phyloP scores from a whole-genome alignment of 2,113 vertebrate genomes.

The Lonchura striata region DNA sequence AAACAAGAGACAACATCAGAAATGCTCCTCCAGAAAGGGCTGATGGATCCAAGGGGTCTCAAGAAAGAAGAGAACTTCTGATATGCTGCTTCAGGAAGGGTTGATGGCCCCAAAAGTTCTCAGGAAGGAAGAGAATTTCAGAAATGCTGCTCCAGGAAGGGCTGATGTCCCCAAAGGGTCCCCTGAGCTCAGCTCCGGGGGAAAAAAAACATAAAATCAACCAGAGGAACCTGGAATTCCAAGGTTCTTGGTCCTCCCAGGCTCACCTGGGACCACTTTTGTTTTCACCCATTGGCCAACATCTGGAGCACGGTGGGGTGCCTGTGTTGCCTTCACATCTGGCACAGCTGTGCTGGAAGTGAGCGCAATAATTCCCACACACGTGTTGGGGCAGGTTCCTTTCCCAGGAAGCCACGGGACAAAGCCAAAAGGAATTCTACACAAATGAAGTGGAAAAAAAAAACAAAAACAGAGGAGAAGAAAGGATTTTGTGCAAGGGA shows the following conservation, averaged over 20 bases:
- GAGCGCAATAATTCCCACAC: fast-evolving
- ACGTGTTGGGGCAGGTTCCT: fast-evolving
- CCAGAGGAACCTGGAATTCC: background rate
- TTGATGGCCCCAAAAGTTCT: fast-evolving
- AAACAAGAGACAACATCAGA: background rate
- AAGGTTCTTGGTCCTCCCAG: background rate
- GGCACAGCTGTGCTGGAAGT: background rate
- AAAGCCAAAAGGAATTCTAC: background rate
- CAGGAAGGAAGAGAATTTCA: background rate
- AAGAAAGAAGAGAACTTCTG: background rate
- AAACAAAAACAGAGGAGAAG: background rate
- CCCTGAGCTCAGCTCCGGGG: background rate
- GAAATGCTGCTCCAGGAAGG: fast-evolving
- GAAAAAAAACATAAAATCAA: fast-evolving
- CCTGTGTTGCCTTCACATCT: fast-evolving
- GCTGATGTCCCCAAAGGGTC: background rate
- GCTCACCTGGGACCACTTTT: too few relatives aligned
- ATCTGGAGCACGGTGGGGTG: background rate
- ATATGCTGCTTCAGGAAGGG: fast-evolving
- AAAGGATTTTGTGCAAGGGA: background rate
- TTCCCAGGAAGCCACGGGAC: background rate
- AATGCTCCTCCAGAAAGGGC: background rate
- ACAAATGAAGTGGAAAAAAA: background rate
- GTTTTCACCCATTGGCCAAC: background rate
- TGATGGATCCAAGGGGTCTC: fast-evolving